Percentiles rank a stretch among this genome's conserved stretches.
These are phyloP conservation scores for Drosophila azteca DNA, from an alignment of 1,140 invertebrate species.

Conservation along the genomic window DNA sequence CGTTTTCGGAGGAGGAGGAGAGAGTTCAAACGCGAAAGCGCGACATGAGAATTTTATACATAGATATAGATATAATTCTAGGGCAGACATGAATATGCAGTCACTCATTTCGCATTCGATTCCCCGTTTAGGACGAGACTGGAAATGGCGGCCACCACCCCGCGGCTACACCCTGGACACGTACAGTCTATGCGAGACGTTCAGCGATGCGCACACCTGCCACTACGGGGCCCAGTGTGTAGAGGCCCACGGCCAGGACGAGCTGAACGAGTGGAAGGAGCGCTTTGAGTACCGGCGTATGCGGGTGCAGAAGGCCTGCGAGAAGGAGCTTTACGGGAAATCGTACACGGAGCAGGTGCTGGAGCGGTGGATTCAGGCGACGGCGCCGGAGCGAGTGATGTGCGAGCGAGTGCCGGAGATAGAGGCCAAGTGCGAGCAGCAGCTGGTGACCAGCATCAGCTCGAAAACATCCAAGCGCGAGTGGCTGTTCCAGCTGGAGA, in stretches of 20 bases:
- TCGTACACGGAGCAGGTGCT: slow-evolving; percentile 88
- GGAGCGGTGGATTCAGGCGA: slow-evolving; percentile 87
- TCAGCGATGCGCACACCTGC: slow-evolving; percentile 85
- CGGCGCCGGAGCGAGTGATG: slow-evolving; percentile 86
- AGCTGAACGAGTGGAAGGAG: slow-evolving; percentile 90
- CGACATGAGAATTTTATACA: no score
- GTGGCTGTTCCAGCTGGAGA: slow-evolving; percentile 88
- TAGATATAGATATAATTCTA: no score
- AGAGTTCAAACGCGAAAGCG: no score
- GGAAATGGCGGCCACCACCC: slow-evolving; percentile 89
- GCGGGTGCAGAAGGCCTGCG: slow-evolving; percentile 87
- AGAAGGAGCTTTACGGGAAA: slow-evolving; percentile 88
- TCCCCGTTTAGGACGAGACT: slow-evolving; percentile 85
- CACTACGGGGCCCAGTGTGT: slow-evolving; percentile 89
- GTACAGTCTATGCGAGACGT: slow-evolving; percentile 86
- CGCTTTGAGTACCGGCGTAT: slow-evolving; percentile 88
- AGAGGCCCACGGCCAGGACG: slow-evolving; percentile 90
- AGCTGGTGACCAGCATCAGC: slow-evolving; percentile 87
- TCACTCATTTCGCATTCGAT: slow-evolving; percentile 13
- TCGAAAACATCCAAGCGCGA: slow-evolving; percentile 88
- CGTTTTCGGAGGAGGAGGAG: no score
- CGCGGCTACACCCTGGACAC: slow-evolving; percentile 86
- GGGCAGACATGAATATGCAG: slow-evolving; percentile 14
- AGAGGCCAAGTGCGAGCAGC: slow-evolving; percentile 86
- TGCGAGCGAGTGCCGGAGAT: slow-evolving; percentile 86